These are phyloP conservation scores for Apis dorsata DNA, from an alignment of 1,140 invertebrate genomes.

Conservation along the genomic window DNA sequence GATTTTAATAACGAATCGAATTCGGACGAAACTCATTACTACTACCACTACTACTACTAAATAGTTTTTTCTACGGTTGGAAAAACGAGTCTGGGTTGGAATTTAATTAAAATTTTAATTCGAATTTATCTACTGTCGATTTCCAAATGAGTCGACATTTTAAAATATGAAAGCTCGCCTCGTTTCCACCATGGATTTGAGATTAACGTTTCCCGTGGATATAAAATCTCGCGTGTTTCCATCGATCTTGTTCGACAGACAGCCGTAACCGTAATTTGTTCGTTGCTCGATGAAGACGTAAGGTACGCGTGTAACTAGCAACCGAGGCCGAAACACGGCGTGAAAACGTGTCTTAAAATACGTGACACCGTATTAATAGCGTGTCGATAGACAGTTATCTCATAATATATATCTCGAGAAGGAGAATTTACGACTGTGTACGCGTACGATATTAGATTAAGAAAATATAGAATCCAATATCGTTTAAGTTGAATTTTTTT, in stretches of 20 bases:
- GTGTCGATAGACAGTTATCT: slow-evolving; percentile 22
- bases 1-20: background rate
- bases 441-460: background rate
- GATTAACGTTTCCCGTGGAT: background rate
- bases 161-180: background rate
- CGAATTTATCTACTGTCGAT: background rate
- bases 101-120: slow-evolving; percentile 23
- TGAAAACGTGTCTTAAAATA: slow-evolving; percentile 27
- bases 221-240: slow-evolving; percentile 1
- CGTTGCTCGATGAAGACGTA: slow-evolving; percentile 43
- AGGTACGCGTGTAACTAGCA: slow-evolving; percentile 48
- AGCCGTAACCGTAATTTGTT: slow-evolving; percentile 43
- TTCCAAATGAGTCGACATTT: background rate
- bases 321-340: slow-evolving; percentile 1
- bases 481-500: background rate
- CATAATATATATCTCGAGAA: slow-evolving; percentile 18
- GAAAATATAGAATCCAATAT: background rate
- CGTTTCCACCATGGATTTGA: too few species aligned
- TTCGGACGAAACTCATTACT: background rate
- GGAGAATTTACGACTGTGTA: slow-evolving; percentile 37
- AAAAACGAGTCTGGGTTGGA: background rate
- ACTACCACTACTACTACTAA: background rate
- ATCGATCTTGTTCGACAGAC: slow-evolving; percentile 16
- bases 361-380: slow-evolving; percentile 12
- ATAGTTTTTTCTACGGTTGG: background rate